These are phyloP conservation scores for Bagarius yarrelli DNA, from an alignment of 2,113 vertebrate genomes.

Conservation along the genomic window DNA sequence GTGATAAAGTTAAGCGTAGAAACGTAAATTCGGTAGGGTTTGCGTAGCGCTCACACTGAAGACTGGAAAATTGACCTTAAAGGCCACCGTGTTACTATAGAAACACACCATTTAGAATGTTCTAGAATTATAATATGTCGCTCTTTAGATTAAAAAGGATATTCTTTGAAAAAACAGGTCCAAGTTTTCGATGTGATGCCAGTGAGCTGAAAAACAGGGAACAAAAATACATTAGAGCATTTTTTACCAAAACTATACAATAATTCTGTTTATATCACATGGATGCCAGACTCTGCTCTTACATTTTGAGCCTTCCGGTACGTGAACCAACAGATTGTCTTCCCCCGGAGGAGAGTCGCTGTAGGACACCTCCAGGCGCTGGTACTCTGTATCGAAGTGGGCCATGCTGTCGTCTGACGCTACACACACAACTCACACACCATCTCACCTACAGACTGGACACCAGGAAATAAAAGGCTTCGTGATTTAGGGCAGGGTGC, in stretches of 20 bases:
- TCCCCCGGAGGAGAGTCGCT: slow-evolving; percentile 91
- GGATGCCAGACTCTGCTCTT: slow-evolving; percentile 50
- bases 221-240: background rate
- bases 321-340: slow-evolving; percentile 87
- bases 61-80: too few relatives aligned
- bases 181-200: slow-evolving; percentile 98
- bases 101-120: background rate
- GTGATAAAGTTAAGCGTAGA: slow-evolving; percentile 70
- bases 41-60: too few relatives aligned
- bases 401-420: slow-evolving; percentile 72
- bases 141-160: slow-evolving; percentile 77
- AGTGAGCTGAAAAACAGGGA: slow-evolving; percentile 76
- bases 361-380: slow-evolving; percentile 91
- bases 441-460: slow-evolving; percentile 21
- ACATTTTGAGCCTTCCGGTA: slow-evolving; percentile 93
- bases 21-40: too few relatives aligned
- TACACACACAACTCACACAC: slow-evolving; percentile 33
- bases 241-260: background rate
- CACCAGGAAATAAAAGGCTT: background rate
- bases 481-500: background rate
- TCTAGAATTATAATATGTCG: background rate
- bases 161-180: slow-evolving; percentile 98
- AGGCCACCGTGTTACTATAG: background rate
- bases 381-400: slow-evolving; percentile 92
- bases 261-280: background rate